Base-by-base conservation (phyloP, 2,888 invertebrate species). In the Xestia rhomboidea region DNA sequence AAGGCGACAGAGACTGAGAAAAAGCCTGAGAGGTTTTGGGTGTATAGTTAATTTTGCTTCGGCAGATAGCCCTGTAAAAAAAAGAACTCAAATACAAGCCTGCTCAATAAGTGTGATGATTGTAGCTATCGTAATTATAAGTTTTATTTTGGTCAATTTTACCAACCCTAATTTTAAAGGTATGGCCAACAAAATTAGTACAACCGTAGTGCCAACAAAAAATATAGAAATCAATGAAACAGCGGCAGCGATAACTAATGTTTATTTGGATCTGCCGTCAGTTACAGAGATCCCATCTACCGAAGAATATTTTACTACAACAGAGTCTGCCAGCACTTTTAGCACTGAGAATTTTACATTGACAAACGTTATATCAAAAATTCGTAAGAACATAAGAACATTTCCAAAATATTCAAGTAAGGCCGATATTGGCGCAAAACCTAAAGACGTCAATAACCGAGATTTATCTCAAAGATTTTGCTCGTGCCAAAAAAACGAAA, bases 101-200 rank as follows among this genome's bases (percentile, higher is more conserved):
- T 96, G 96, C 95, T 96, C 96, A 95, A 96, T 96, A 93, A 96
- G 96, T 93, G 93, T 96, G 90, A 96, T 96, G 95, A 95, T 97
- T 89, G 90, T 97, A 91, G 96, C 97, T 82, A 96, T 97, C 80
- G 93, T 97, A 92, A 93, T 95, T 46, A 96, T 97, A 92, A 96
- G 96, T 93, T 95, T 97, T 92, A 91, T 97, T 92, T 93, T 97
- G 91, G 96, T 96, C 75, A 96, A 96, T 92, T 95, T 96, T 93
- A 96, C 96, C 89, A 93, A 93, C 89, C 93, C 95, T 92, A 92
- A 92, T 94, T 93, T 94, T 93, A 94, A 93, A 89, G 91, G 92
- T 90, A 88, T 92, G 87, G 91, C 89, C 83, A 94, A 93, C 88
- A 89, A 92, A 89, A 92, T 90, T 90, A 96, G 94, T 95, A 95